Conservation (phyloP, 1,140 invertebrate genomes). For the Papilio polytes region DNA sequence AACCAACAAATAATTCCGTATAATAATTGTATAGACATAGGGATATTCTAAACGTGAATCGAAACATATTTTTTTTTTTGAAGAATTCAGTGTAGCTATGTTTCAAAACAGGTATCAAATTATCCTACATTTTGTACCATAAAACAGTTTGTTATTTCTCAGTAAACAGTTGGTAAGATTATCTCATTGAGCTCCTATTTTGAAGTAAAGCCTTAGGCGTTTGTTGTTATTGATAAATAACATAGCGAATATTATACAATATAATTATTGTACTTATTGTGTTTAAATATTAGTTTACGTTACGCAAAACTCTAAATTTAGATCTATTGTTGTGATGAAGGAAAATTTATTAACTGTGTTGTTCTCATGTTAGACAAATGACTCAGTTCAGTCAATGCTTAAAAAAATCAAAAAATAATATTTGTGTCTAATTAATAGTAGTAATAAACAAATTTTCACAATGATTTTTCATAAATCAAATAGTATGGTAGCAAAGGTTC, state of each 20-base stretch:
- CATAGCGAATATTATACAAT: neutral
- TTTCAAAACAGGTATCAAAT: too few relatives aligned
- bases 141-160: neutral
- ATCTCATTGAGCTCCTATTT: slow-evolving; percentile 9
- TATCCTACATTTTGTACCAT: neutral
- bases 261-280: neutral
- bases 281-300: slow-evolving; percentile 3
- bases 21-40: too few relatives aligned
- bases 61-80: too few relatives aligned
- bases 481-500: too few relatives aligned
- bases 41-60: too few relatives aligned
- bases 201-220: neutral
- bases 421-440: too few relatives aligned
- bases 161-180: neutral
- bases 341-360: neutral
- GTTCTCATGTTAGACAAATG: too few relatives aligned
- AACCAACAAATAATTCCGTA: too few relatives aligned
- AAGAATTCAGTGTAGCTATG: too few relatives aligned
- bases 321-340: slow-evolving; percentile 1
- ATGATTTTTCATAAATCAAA: too few relatives aligned
- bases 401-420: too few relatives aligned
- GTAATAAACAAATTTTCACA: too few relatives aligned
- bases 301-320: neutral
- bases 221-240: slow-evolving; percentile 5
- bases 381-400: neutral